Base-by-base conservation (phyloP, 1,140 invertebrate genomes). In the Macrobrachium nipponense region DNA sequence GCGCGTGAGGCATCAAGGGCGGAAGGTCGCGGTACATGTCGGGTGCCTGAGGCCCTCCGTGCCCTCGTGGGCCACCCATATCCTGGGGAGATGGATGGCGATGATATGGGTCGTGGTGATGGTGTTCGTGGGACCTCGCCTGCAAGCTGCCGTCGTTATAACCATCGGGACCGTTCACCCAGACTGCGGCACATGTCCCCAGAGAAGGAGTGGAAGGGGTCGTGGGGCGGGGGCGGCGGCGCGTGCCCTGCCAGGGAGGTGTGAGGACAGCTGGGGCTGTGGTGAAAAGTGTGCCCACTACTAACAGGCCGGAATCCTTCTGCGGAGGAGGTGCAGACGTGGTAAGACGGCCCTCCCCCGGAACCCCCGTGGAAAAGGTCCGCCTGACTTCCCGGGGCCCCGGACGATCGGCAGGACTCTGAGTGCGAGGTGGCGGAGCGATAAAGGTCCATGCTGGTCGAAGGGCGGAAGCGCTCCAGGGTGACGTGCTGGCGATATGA, bases 41-140 rank as follows among this genome's bases (percentile, higher is more conserved):
- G 80, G 83, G 80, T 64, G 83, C 83, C 36, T 86, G 83, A 64
- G 83, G 64, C n/a, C 68, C 83, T 5, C 77, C 51, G 61, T 89
- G 80, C n/a, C 80, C 79, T 36, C 88, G 81, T 14, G 88, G 83
- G 6, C 88, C 88, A 36, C 61, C 81, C 80, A 88, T 60, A 59
- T 88, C 87, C 59, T 87, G 89, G 61, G 87, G 88, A 27, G 88
- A 89, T 51, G 87, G 87, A 73, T 89, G 85, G 14, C 87, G 83
- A 36, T 82, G 76, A 60, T 86, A 86, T 62, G 79, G 83, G 66
- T 89, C 87, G 75, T 89, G 89, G 80, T 90, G 90, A 81, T 89
- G 83, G 58, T 79, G 83, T 5, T 86, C 83, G 66, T 86, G 83
- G 44, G 60, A 44, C 18, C 76, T 76, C 14, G 77, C 51, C 51